phyloP scores from a whole-genome alignment of 2,113 vertebrate genomes.

The Ranitomeya variabilis region DNA sequence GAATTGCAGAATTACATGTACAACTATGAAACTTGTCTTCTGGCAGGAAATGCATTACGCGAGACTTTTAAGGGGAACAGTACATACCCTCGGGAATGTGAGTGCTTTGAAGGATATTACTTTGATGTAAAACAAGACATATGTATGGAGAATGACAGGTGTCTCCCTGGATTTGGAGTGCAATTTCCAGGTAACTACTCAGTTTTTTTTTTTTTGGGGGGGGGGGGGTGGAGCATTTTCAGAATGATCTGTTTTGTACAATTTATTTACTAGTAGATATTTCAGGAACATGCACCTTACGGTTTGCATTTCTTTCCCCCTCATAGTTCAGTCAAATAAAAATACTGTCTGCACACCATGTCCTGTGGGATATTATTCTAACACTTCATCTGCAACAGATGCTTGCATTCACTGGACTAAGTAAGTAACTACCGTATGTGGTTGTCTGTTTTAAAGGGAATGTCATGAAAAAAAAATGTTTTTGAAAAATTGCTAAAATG shows the following conservation, averaged over 20 bases:
- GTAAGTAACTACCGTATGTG: slow-evolving; percentile 77
- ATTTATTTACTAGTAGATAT: neutral
- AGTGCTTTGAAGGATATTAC: slow-evolving; percentile 78
- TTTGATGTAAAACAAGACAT: slow-evolving; percentile 86
- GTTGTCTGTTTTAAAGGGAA: neutral
- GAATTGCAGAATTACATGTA: neutral
- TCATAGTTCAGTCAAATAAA: slow-evolving; percentile 22
- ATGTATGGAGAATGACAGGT: slow-evolving; percentile 80
- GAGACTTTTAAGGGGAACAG: slow-evolving; percentile 74
- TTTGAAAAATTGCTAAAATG: too few species aligned
- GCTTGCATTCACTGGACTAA: slow-evolving; percentile 87
- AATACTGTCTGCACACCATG: slow-evolving; percentile 74
- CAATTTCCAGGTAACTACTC: slow-evolving; percentile 68
- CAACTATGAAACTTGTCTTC: neutral
- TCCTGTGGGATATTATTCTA: slow-evolving; percentile 81
- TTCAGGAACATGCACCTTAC: slow-evolving; percentile 50
- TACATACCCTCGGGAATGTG: slow-evolving; percentile 77
- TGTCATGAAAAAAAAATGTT: too few species aligned
- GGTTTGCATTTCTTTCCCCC: neutral
- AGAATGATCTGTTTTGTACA: neutral
- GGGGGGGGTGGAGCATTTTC: neutral
- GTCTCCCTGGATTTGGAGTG: slow-evolving; percentile 77
- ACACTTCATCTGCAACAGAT: slow-evolving; percentile 69
- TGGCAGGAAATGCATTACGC: slow-evolving; percentile 81
- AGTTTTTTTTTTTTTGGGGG: too few species aligned